Evolutionary conservation across 2,797 vertebrate species (phyloP).

Genomic region (Tapirus indicus): DNA sequence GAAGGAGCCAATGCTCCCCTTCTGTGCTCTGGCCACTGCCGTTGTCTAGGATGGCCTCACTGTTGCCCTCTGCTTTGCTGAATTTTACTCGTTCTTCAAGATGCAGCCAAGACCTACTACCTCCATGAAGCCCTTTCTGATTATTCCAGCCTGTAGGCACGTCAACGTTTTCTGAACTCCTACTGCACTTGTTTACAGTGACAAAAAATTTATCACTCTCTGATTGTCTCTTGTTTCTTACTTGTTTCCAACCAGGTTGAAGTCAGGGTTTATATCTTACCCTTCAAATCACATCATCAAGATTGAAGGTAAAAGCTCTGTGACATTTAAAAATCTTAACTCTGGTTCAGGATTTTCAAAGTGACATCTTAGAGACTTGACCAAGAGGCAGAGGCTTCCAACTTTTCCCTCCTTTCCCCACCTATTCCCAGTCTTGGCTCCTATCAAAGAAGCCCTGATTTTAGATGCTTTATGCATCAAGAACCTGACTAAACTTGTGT

Average conservation of each 20-base stretch:
- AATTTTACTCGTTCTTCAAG: neutral
- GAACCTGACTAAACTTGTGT: neutral
- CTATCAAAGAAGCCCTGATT: neutral
- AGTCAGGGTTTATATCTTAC: slow-evolving; percentile 1
- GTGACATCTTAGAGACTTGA: neutral
- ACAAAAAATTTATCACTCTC: neutral
- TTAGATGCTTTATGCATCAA: neutral
- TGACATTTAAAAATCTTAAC: slow-evolving; percentile 8
- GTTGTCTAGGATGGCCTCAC: neutral
- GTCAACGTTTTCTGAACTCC: neutral
- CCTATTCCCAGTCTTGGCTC: neutral
- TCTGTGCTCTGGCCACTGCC: neutral
- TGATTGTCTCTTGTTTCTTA: neutral
- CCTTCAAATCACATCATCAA: slow-evolving; percentile 19
- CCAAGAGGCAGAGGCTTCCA: neutral
- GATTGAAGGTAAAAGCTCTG: neutral
- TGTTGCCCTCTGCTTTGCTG: neutral
- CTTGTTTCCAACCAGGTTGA: neutral
- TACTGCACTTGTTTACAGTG: neutral
- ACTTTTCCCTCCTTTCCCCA: neutral
- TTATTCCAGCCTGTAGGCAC: neutral
- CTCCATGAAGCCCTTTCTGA: neutral
- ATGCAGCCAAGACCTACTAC: neutral
- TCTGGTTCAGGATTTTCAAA: neutral
- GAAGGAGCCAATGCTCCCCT: neutral